Evolutionary conservation across 2,113 vertebrate species (phyloP), one percentile per base, ranked within the genome.

Genomic region (Thymallus thymallus): DNA sequence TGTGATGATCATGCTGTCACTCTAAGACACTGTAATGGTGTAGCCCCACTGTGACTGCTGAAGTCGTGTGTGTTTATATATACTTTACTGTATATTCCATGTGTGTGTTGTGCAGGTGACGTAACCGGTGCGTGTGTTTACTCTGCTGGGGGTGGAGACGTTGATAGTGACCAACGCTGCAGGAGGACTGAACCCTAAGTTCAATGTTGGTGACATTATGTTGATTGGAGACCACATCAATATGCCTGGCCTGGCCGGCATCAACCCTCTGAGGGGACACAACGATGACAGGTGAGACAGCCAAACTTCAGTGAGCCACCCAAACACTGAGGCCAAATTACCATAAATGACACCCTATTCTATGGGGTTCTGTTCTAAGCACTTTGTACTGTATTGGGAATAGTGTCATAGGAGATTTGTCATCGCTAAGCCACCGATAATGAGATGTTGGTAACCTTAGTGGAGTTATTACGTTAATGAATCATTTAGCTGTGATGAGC

Each of bases 1-100:
- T 29, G 77, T 81, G n/a, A 90, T 90, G 86, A 87, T 73, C 84
- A 72, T 69, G 58, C 77, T 87, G 90, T 87, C 90, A 88, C 85
- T 90, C 86, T 81, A 81, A 84, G 85, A 85, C 80, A 86, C 80
- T 87, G 80, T 83, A 85, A 85, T 72, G 0, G 6, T 71, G 75
- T 73, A 66, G 69, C 79, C 83, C 73, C 80, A 76, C 79, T 84
- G 5, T 80, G 74, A 82, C 82, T 82, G 77, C 83, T 87, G 82
- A 10, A 51, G 30, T 60, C 9, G 20, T 20, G 1, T 16, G 6
- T 26, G 26, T 26, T 23, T 24, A 9, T 56, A 29, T 46, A 1
- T 58, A n/a, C n/a, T n/a, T n/a, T n/a, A 35, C 9, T 41, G 35
- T 41, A 41, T 41, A 41, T 41, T 41, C 32, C 20, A n/a, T n/a